Evolutionary conservation across 2,113 vertebrate genomes (phyloP).

Genomic region (Colossoma macropomum): DNA sequence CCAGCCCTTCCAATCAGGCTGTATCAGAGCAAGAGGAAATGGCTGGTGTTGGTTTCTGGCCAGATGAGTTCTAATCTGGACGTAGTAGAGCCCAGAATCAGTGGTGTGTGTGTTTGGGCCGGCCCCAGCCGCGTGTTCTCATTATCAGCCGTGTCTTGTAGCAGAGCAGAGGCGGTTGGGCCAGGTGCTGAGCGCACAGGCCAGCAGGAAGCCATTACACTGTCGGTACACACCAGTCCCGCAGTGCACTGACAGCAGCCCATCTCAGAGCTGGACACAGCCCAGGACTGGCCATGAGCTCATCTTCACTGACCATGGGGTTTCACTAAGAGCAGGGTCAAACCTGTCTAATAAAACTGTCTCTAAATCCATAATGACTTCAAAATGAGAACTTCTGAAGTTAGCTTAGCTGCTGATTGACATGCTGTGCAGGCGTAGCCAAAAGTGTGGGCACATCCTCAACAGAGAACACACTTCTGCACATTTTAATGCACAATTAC

Average conservation of each 20-base stretch:
- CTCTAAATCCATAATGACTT: not conserved
- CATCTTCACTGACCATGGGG: not conserved
- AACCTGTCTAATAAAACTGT: not conserved
- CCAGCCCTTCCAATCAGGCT: not conserved
- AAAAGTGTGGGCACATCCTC: no score
- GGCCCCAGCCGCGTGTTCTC: slow-evolving; percentile 4
- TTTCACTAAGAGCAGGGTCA: not conserved
- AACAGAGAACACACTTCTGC: no score
- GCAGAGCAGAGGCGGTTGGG: slow-evolving; percentile 29
- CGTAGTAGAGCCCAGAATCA: slow-evolving; percentile 16
- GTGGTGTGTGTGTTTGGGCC: not conserved
- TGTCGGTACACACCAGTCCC: slow-evolving; percentile 40
- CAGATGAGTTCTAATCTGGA: slow-evolving; percentile 38
- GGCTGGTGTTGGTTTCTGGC: slow-evolving; percentile 20
- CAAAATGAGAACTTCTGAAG: not conserved
- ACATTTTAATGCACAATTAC: no score
- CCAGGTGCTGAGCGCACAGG: slow-evolving; percentile 50
- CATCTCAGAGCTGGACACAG: slow-evolving; percentile 47
- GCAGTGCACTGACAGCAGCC: slow-evolving; percentile 38
- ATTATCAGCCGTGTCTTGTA: slow-evolving; percentile 34
- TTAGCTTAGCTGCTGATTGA: not conserved
- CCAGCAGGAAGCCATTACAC: slow-evolving; percentile 55
- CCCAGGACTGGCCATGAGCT: slow-evolving; percentile 30
- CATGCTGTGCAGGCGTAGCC: no score
- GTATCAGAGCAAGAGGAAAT: slow-evolving; percentile 16